A percentile compares a stretch with the other conserved stretches of the same genome.
Evolutionary conservation across 2,113 vertebrate genomes (phyloP).

Genomic region (Burhinus bistriatus): DNA sequence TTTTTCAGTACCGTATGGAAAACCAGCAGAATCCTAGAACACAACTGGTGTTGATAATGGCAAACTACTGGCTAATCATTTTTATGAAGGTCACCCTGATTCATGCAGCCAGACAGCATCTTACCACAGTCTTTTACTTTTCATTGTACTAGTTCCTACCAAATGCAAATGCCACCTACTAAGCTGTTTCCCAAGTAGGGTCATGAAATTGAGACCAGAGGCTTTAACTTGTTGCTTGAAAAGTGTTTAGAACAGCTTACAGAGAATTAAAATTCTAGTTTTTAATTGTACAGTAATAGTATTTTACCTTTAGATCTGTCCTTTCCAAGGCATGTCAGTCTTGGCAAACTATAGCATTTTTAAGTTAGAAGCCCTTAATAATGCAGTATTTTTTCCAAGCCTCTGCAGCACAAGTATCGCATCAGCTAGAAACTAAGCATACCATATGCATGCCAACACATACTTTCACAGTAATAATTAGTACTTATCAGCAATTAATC

Average conservation of each 20-base stretch:
- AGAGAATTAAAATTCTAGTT: not conserved
- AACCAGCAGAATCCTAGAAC: conserved; percentile 4
- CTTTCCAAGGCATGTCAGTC: not conserved
- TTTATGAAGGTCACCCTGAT: conserved; percentile 21
- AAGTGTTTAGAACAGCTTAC: not conserved
- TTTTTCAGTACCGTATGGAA: conserved; percentile 12
- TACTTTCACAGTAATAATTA: not conserved
- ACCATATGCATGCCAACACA: not conserved
- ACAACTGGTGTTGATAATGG: not conserved
- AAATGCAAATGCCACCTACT: not conserved
- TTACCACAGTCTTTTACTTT: not conserved
- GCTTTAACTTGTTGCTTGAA: not conserved
- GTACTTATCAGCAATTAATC: not conserved
- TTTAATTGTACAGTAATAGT: not conserved
- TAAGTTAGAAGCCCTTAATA: not conserved
- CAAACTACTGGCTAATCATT: not conserved
- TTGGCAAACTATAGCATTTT: not conserved
- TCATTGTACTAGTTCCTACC: not conserved
- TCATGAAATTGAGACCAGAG: not conserved
- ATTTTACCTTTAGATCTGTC: not conserved
- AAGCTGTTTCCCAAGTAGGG: not conserved
- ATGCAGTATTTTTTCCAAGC: not conserved
- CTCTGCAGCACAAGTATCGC: not conserved
- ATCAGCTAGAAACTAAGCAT: not conserved
- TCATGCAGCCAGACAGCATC: not conserved